phyloP scores from a whole-genome alignment of 2,113 vertebrate genomes.

The Axis porcinus region DNA sequence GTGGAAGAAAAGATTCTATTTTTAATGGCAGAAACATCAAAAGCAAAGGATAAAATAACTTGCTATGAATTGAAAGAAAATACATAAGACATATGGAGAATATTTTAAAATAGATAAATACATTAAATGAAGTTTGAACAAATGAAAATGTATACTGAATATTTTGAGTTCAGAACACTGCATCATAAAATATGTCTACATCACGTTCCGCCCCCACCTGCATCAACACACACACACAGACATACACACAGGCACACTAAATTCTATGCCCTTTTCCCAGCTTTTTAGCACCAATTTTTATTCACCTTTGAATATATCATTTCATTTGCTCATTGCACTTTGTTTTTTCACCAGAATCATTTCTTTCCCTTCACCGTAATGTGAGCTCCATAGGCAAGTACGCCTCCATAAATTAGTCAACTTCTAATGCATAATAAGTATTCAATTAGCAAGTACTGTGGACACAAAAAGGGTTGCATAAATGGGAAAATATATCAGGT shows the following conservation, averaged over 20 bases:
- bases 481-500: background rate
- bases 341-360: background rate
- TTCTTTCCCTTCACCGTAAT: background rate
- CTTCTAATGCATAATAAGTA: background rate
- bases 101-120: background rate
- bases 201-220: no score
- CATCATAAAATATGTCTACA: background rate
- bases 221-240: background rate
- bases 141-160: background rate
- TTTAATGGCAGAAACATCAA: background rate
- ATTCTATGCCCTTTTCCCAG: background rate
- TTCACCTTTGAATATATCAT: background rate
- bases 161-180: background rate
- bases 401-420: background rate
- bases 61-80: background rate
- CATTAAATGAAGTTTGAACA: background rate
- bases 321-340: background rate
- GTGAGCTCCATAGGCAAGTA: background rate
- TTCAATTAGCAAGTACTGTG: background rate
- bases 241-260: rapidly evolving
- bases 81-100: background rate
- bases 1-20: background rate
- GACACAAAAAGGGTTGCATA: background rate
- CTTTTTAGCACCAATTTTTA: background rate
- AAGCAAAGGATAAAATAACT: background rate